These are phyloP conservation scores for Drosophila tropicalis DNA, from an alignment of 1,140 invertebrate genomes.

Conservation along the genomic window DNA sequence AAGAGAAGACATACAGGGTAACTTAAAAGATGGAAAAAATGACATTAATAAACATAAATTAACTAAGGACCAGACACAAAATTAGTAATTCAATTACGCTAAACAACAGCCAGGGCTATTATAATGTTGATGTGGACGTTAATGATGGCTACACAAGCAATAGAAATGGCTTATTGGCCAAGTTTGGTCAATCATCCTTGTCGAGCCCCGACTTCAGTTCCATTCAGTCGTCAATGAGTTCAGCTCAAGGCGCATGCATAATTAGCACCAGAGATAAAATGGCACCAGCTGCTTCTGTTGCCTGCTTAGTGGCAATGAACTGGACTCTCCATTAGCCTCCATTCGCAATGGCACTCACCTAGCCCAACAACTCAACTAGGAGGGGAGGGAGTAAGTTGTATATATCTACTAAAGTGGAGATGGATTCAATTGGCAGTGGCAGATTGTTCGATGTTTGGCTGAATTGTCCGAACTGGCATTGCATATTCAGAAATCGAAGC, in stretches of 20 bases:
- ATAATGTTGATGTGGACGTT: conserved; percentile 26
- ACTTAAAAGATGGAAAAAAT: not conserved
- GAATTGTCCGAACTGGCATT: conserved; percentile 42
- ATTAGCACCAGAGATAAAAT: conserved; percentile 62
- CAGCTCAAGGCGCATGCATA: conserved; percentile 71
- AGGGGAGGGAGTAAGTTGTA: not conserved
- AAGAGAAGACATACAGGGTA: not conserved
- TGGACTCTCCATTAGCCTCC: conserved; percentile 36
- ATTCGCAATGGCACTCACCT: conserved; percentile 18
- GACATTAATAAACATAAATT: conserved; percentile 75
- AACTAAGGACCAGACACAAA: conserved; percentile 32
- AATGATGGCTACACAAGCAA: conserved; percentile 25
- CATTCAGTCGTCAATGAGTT: not conserved
- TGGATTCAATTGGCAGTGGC: conserved; percentile 3
- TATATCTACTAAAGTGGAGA: not conserved
- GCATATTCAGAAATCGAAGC: conserved; percentile 42
- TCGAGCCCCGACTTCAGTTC: conserved; percentile 6
- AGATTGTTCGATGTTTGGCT: conserved; percentile 20
- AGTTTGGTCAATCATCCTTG: conserved; percentile 62
- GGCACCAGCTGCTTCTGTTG: conserved; percentile 40
- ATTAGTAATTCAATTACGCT: conserved; percentile 75
- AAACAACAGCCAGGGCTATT: conserved; percentile 54
- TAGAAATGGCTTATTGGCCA: conserved; percentile 43
- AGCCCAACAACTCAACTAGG: not conserved
- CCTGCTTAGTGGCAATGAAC: conserved; percentile 49